Evolutionary conservation across 2,797 vertebrate genomes (phyloP).

Genomic region (Anabas testudineus): DNA sequence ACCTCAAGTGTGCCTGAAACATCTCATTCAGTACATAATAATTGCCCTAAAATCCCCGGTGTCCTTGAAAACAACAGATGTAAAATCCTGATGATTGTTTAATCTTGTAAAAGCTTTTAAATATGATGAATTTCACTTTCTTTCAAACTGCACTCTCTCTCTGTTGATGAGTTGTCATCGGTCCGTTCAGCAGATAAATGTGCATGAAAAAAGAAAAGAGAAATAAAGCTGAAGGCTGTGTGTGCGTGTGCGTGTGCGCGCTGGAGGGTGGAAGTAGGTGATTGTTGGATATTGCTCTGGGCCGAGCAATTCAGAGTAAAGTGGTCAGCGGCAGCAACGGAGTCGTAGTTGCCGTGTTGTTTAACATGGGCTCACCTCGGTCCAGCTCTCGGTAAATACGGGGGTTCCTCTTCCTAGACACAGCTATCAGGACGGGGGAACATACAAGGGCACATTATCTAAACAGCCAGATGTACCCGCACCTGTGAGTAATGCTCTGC

Average conservation of each 20-base stretch:
- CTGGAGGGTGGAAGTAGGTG: background rate
- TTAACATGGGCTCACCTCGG: slow-evolving; percentile 32
- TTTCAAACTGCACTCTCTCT: background rate
- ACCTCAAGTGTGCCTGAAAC: slow-evolving; percentile 8
- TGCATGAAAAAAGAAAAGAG: slow-evolving; percentile 6
- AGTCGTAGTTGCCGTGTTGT: slow-evolving; percentile 41
- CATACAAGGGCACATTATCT: slow-evolving; percentile 10
- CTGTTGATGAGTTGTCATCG: too few species aligned
- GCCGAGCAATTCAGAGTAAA: slow-evolving; percentile 52
- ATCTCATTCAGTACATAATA: background rate
- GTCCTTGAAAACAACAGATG: too few species aligned
- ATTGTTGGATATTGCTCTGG: slow-evolving; percentile 31
- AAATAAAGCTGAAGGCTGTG: background rate
- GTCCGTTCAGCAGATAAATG: background rate
- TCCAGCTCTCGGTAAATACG: slow-evolving; percentile 10
- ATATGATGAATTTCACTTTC: slow-evolving; percentile 4
- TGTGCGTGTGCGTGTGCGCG: background rate
- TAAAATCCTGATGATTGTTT: background rate
- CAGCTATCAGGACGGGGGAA: background rate
- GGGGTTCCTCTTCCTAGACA: background rate
- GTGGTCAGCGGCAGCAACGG: slow-evolving; percentile 56
- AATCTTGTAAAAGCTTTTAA: background rate
- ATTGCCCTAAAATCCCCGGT: slow-evolving; percentile 17
- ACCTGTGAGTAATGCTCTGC: background rate
- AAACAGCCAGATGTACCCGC: slow-evolving; percentile 1